These are phyloP conservation scores for Resseliella maxima DNA, from an alignment of 2,888 invertebrate species.

Conservation along the genomic window DNA sequence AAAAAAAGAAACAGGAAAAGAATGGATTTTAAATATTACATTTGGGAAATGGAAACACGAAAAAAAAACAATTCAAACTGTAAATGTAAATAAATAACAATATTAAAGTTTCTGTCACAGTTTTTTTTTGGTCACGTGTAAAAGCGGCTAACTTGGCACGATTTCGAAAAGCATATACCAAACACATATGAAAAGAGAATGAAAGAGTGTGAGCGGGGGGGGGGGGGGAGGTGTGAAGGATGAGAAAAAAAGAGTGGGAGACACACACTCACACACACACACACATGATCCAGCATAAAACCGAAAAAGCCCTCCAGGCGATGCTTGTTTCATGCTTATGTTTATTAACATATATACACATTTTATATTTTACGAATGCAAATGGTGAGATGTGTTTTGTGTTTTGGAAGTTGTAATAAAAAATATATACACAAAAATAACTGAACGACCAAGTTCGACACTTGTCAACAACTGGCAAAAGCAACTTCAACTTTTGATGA, in stretches of 20 bases:
- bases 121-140: background rate
- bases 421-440: background rate
- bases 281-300: background rate
- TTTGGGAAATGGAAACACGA: slow-evolving; percentile 2
- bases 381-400: background rate
- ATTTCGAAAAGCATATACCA: background rate
- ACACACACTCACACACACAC: no score
- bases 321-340: slow-evolving; percentile 10
- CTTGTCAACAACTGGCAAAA: background rate
- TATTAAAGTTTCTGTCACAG: background rate
- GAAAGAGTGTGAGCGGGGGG: no score
- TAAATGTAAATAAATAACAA: slow-evolving; percentile 42
- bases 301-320: background rate
- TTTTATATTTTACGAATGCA: background rate
- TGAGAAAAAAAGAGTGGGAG: no score
- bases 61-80: background rate
- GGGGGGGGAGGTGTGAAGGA: no score
- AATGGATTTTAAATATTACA: background rate
- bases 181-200: no score
- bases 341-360: slow-evolving; percentile 32
- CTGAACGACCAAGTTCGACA: slow-evolving; percentile 17
- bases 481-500: background rate
- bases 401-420: background rate
- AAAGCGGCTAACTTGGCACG: background rate
- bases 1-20: slow-evolving; percentile 6